Conservation (phyloP, 1,140 invertebrate species). For the Venustaconcha ellipsiformis region DNA sequence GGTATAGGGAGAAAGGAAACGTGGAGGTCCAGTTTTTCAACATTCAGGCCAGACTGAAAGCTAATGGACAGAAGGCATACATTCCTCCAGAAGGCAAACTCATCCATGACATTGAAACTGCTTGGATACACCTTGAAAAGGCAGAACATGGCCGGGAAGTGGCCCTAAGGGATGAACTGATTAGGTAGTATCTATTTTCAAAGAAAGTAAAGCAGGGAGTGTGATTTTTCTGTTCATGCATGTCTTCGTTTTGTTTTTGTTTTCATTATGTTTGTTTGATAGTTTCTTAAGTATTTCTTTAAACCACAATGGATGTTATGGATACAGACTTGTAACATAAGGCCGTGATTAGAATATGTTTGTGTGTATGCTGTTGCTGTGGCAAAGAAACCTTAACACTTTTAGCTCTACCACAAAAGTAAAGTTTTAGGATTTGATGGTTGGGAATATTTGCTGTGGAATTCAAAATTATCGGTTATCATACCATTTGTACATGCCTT, state of each 20-base stretch:
- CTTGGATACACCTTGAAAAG: constrained; percentile 93
- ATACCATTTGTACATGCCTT: too few relatives aligned
- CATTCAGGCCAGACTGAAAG: constrained; percentile 96
- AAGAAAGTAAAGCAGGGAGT: background rate
- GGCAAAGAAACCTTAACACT: too few relatives aligned
- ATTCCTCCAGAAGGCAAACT: constrained; percentile 85
- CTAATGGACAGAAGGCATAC: constrained; percentile 90
- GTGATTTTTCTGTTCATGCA: background rate
- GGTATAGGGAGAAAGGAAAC: constrained; percentile 95
- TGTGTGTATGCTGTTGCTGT: too few relatives aligned
- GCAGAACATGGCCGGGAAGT: constrained; percentile 95
- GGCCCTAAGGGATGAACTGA: constrained; percentile 89
- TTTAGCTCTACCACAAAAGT: too few relatives aligned
- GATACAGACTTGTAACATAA: too few relatives aligned
- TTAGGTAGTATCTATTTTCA: constrained; percentile 71
- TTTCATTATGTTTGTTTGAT: background rate
- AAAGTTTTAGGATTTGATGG: too few relatives aligned
- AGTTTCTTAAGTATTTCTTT: background rate
- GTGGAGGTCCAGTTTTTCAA: constrained; percentile 97
- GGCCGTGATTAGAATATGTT: too few relatives aligned
- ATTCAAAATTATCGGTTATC: too few relatives aligned
- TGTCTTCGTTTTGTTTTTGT: background rate
- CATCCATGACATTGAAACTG: constrained; percentile 92
- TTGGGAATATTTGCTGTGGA: too few relatives aligned
- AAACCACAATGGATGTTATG: too few relatives aligned